Evolutionary conservation across 2,113 vertebrate genomes (phyloP), one percentile per base, ranked within the genome.

Genomic region (Glaucidium brasilianum): DNA sequence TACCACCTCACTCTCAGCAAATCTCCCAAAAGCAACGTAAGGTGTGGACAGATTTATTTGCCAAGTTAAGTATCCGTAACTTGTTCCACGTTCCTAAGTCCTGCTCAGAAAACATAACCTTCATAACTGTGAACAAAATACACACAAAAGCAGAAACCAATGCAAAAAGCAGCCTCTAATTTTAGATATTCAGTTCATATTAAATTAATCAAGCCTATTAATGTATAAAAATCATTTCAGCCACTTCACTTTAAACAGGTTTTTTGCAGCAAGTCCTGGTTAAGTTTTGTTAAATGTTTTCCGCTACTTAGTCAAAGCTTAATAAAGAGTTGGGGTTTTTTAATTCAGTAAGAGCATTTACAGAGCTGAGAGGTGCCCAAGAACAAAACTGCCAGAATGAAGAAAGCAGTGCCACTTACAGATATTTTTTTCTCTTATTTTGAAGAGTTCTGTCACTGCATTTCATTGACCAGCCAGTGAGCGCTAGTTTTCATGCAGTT

Each of bases 61-160:
- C 91, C 79, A 94, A 92, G 79, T 71, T 83, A 90, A 93, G 80
- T 72, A 93, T 67, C 92, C 80, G 41, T 74, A 92, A 87, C 60
- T 79, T 88, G 69, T 41, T 94, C 69, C 73, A 89, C 4, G 0
- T 64, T 92, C 88, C 80, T 45, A 80, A 91, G n/a, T 32, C 13
- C 45, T 37, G 34, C 83, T 91, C 88, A 89, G 53, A 94, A 94
- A 94, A 91, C 39, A 79, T 5, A 79, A 83, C 67, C 62, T 77
- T 47, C 47, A 0, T 49, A 88, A 92, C 45, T 9, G 59, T 67
- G 59, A 91, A 86, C 0, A 0, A 91, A 81, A 68, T 63, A 52
- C 9, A 78, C 9, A 23, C 71, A 79, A 85, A 77, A 76, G 21
- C 56, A 77, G 14, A 64, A 82, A 79, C 20, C 17, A 73, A 26